Percentiles rank a stretch among this genome's conserved stretches.
Conservation (phyloP, 2,113 vertebrate species). For the Emydura subglobosa region DNA sequence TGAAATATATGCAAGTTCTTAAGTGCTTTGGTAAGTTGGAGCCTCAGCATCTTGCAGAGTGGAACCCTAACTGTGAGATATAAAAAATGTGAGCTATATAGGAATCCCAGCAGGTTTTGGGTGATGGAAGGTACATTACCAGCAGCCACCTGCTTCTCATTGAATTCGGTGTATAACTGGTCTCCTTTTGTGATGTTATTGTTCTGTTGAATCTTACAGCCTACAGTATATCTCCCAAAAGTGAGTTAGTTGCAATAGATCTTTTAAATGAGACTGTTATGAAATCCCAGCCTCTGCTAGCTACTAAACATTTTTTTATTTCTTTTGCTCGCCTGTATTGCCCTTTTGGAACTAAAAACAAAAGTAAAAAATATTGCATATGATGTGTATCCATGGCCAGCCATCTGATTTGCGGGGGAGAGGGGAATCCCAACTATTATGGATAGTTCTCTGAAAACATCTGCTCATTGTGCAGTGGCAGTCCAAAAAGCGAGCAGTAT, state of each 20-base stretch:
- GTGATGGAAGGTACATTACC: neutral
- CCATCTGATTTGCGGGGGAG: neutral
- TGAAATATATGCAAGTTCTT: fast-evolving
- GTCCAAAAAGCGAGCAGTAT: neutral
- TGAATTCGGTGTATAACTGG: fast-evolving
- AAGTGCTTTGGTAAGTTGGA: neutral
- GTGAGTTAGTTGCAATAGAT: neutral
- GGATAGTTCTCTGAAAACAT: neutral
- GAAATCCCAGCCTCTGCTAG: neutral
- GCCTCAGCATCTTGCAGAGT: neutral
- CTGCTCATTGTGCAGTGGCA: neutral
- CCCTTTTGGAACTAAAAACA: neutral
- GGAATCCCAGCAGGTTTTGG: neutral
- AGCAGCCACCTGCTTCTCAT: neutral
- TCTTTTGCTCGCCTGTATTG: fast-evolving
- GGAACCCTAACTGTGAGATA: neutral
- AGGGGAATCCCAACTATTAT: neutral
- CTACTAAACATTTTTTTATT: neutral
- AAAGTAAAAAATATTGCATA: neutral
- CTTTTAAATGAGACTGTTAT: neutral
- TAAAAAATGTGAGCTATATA: neutral
- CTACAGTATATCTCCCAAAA: neutral
- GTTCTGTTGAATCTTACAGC: fast-evolving
- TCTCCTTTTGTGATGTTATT: neutral
- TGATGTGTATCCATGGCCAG: neutral